Evolutionary conservation across 2,888 invertebrate genomes (phyloP).

Genomic region (Drosophila macrospina): DNA sequence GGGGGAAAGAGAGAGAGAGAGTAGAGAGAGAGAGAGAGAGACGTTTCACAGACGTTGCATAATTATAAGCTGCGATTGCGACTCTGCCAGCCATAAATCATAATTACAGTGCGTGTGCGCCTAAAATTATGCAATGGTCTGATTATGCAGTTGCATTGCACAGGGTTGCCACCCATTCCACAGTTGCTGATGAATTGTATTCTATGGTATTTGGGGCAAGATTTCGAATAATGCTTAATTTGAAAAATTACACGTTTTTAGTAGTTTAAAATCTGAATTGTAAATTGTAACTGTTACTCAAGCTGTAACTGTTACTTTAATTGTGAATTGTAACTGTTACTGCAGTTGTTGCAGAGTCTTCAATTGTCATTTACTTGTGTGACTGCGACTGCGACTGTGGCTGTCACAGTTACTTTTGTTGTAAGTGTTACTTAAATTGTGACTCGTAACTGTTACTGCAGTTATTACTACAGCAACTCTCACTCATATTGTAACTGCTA

Average conservation of each 20-base stretch:
- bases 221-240: background rate
- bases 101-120: conserved; percentile 67
- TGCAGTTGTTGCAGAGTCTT: too few species aligned
- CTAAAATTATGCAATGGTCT: conserved; percentile 77
- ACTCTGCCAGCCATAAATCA: conserved; percentile 68
- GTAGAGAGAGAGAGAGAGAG: background rate
- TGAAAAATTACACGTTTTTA: background rate
- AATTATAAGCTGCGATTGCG: conserved; percentile 79
- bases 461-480: too few species aligned
- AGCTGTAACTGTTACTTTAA: too few species aligned
- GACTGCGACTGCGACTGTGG: too few species aligned
- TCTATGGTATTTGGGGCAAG: background rate
- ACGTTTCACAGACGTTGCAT: conserved; percentile 64
- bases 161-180: conserved; percentile 18
- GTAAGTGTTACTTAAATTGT: too few species aligned
- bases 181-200: background rate
- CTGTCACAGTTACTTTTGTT: too few species aligned
- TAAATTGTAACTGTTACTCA: too few species aligned
- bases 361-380: too few species aligned
- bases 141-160: conserved; percentile 59
- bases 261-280: too few species aligned
- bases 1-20: background rate
- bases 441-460: too few species aligned
- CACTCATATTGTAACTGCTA: too few species aligned
- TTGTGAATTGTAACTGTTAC: too few species aligned